Percentiles rank a stretch among this genome's conserved stretches.
Conservation (phyloP, 2,888 invertebrate species). For the Hipparchia sbordonii region DNA sequence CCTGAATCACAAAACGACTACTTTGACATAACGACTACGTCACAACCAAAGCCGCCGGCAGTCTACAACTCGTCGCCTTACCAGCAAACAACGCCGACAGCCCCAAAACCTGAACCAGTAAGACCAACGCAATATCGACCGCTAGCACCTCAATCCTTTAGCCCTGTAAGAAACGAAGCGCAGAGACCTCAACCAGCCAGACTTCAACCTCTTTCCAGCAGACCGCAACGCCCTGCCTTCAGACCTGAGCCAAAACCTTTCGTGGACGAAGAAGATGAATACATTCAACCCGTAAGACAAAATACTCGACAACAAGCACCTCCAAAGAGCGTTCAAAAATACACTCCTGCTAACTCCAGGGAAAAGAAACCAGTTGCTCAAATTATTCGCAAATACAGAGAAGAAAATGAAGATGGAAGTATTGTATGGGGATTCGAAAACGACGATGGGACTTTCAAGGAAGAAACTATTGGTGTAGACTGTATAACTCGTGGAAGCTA, state of each 20-base stretch:
- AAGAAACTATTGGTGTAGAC: constrained; percentile 91
- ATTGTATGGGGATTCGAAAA: constrained; percentile 95
- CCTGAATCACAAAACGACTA: constrained; percentile 75
- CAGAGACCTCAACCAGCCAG: constrained; percentile 71
- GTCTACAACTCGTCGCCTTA: constrained; percentile 71
- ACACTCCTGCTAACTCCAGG: constrained; percentile 64
- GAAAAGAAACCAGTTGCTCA: constrained; percentile 88
- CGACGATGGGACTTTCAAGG: constrained; percentile 93
- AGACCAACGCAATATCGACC: constrained; percentile 77
- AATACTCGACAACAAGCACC: constrained; percentile 72
- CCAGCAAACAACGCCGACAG: constrained; percentile 68
- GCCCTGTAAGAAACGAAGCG: constrained; percentile 66
- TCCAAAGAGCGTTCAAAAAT: constrained; percentile 67
- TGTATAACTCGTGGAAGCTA: constrained; percentile 90
- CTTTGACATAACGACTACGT: constrained; percentile 73
- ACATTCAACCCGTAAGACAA: constrained; percentile 74
- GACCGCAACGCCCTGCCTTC: constrained; percentile 80
- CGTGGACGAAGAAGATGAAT: constrained; percentile 71
- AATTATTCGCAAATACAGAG: constrained; percentile 87
- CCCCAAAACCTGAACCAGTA: constrained; percentile 67
- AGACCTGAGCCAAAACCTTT: constrained; percentile 76
- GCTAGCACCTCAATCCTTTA: constrained; percentile 67
- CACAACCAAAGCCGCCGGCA: constrained; percentile 73
- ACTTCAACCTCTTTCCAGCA: constrained; percentile 73
- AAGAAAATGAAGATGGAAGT: constrained; percentile 91